phyloP scores from a whole-genome alignment of 2,797 vertebrate genomes.

The Catharus ustulatus region DNA sequence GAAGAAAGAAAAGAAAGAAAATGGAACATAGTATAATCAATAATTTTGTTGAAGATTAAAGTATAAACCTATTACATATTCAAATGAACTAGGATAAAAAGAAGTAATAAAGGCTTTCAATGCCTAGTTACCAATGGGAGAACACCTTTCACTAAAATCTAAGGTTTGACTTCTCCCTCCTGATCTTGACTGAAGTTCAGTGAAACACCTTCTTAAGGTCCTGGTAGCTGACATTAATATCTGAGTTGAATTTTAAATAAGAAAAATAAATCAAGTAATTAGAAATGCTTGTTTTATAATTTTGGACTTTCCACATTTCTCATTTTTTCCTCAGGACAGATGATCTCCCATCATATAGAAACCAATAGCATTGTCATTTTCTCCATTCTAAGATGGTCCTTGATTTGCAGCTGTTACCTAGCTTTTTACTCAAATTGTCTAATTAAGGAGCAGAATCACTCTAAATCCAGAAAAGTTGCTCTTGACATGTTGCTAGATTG shows the following conservation, averaged over 20 bases:
- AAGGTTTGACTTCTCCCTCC: not conserved
- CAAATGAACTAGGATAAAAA: not conserved
- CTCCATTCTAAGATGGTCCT: not conserved
- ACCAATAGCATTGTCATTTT: not conserved
- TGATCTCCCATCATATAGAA: not conserved
- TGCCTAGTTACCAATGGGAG: not conserved
- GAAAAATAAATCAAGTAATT: not conserved
- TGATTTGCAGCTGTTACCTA: not conserved
- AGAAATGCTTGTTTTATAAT: not conserved
- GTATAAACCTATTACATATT: not conserved
- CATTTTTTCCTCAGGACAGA: not conserved
- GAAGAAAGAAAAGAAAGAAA: not conserved
- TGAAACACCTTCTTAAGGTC: not conserved
- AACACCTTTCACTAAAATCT: not conserved
- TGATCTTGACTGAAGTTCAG: not conserved
- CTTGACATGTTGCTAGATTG: not conserved
- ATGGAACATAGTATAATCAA: not conserved
- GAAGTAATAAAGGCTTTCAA: not conserved
- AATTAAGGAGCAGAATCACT: not conserved
- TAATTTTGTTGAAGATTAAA: not conserved
- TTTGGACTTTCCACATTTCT: not conserved
- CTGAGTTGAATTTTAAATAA: not conserved
- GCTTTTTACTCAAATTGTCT: not conserved
- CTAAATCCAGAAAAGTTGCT: not conserved
- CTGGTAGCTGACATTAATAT: not conserved